Base-by-base conservation (phyloP, 37 sponge, comb jelly and placozoan species). In the Aplysina aerophoba region DNA sequence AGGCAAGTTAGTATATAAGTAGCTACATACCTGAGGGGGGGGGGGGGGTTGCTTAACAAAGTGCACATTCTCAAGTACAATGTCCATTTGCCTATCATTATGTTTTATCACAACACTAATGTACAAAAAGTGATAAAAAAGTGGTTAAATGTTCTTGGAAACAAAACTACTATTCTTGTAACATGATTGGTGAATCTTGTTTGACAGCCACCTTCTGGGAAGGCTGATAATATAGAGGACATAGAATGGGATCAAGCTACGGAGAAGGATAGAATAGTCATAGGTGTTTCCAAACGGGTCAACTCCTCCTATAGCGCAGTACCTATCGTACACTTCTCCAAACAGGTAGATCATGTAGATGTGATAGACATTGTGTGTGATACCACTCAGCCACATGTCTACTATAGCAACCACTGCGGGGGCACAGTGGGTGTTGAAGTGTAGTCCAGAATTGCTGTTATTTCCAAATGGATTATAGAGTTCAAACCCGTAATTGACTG, bases 251-350 rank as follows among this genome's bases (percentile, higher is more conserved):
- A 80, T 62, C 14, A 27, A 55, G 0, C 40, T 66, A 50, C 81
- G 87, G 79, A 88, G 80, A 0, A 91, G 75, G n/a, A 85, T 30
- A 0, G 81, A 79, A 72, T 91, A 91, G 53, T 85, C 85, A 61
- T 75, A 83, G 22, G 65, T 69, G 0, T 85, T 55, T 19, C 69
- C 87, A 35, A 57, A 21, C 27, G 14, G 40, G 40, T 77, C 84
- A n/a, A 82, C 60, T 0, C 91, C 91, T 44, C 84, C 80, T 22
- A 61, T 69, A 61, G 55, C 77, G 74, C 62, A 87, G 77, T 87
- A 80, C 15, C 80, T 68, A 0, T 31, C 36, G 33, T 91, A 91
- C 24, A 34, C 59, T 4, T 0, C 12, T 25, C 67, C 81, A 50
- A 85, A 63, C 8, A 85, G 0, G 19, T 81, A 20, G 31, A 56